Conservation (phyloP, 1,140 invertebrate genomes). For the Matsumurasca onukii region DNA sequence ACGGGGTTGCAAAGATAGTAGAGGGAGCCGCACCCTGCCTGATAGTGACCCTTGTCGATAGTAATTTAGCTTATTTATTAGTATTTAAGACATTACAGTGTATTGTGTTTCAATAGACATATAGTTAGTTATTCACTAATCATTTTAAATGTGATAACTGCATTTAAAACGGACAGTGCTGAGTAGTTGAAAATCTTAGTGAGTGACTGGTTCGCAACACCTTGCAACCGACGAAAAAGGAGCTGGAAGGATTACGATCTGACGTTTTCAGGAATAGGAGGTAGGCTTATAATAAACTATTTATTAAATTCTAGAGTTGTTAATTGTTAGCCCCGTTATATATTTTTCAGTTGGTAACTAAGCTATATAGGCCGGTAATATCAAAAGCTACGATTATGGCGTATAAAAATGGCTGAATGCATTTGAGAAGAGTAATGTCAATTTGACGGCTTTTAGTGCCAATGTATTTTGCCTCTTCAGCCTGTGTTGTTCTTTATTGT, state of each 20-base stretch:
- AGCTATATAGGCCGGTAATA: too few species aligned
- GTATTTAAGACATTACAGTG: slow-evolving; percentile 29
- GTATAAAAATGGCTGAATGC: too few species aligned
- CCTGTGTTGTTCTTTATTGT: too few species aligned
- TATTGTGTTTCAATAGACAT: slow-evolving; percentile 39
- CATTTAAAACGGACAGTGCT: slow-evolving; percentile 19
- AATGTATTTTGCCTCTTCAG: too few species aligned
- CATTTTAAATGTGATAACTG: slow-evolving; percentile 40
- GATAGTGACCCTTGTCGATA: slow-evolving; percentile 34
- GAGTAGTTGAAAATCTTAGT: slow-evolving; percentile 14
- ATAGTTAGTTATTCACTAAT: slow-evolving; percentile 32
- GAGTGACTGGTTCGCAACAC: slow-evolving; percentile 29
- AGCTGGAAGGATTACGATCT: slow-evolving; percentile 37
- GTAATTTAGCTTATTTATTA: slow-evolving; percentile 34
- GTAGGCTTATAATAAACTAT: slow-evolving; percentile 28
- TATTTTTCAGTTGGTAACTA: too few species aligned
- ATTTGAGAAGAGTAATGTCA: too few species aligned
- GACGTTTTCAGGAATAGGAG: slow-evolving; percentile 34
- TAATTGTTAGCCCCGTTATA: too few species aligned
- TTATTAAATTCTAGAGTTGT: too few species aligned
- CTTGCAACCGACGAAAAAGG: slow-evolving; percentile 36
- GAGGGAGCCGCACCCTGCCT: slow-evolving; percentile 43
- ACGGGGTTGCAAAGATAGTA: slow-evolving; percentile 43
- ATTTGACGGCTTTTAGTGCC: too few species aligned
- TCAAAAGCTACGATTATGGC: too few species aligned